Base-by-base conservation (phyloP, 2,888 invertebrate genomes). In the Beris morrisii region DNA sequence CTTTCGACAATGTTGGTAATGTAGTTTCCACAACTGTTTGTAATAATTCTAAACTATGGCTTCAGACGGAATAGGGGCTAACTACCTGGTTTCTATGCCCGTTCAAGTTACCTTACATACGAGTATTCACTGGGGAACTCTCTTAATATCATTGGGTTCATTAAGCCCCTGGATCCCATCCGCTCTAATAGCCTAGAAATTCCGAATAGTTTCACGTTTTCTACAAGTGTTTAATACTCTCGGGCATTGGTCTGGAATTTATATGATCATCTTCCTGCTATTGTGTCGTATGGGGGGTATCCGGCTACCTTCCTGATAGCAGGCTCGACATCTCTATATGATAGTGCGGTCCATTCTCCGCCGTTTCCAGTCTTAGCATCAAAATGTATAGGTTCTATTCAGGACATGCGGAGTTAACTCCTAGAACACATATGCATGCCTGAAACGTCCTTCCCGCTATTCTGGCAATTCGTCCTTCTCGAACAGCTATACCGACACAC, bases 151-250 rank as follows among this genome's bases (percentile, higher is more conserved):
- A 38, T 5, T 38, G 7, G 38, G 38, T 38, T 38, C 38, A 38
- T 38, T 38, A 38, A 38, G 38, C 38, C 38, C 38, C 38, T 7
- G 38, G 38, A 38, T 38, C 38, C 9, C 22, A 22, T 22, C 22
- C 38, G 43, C 54, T 48, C 59, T 66, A 66, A 66, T 66, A 53
- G 66, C 52, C 58, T 66, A 53, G 61, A 61, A 61, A 61, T 66
- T 54, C 58, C 43, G 61, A 61, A 66, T 61, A 66, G 66, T 66
- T 66, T 66, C 55, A 66, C 66, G 55, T 59, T 66, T 66, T 66
- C 66, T 54, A 61, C 66, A 66, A 59, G 61, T 59, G 54, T 59
- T 65, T 65, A 65, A 66, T 61, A 66, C 61, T 54, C 46, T 13
- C 53, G 31, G 48, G 61, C 46, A 66, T 66, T 66, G 54, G 66